A percentile compares a stretch with the other conserved stretches of the same genome.
phyloP scores from a whole-genome alignment of 2,888 invertebrate species.

The Phortica magna region DNA sequence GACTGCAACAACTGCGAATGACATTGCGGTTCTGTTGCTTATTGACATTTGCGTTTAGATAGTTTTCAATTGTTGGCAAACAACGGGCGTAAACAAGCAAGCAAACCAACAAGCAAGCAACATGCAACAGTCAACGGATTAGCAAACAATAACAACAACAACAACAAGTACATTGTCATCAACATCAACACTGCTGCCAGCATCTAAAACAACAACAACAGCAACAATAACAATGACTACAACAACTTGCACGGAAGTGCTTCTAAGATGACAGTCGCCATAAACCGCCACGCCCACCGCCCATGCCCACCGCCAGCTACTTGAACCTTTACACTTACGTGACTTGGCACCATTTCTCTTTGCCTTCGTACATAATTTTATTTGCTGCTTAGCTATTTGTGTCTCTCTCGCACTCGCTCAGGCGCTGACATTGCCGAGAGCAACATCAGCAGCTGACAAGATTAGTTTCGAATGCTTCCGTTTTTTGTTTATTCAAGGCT shows the following conservation, averaged over 20 bases:
- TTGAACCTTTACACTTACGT: too few species aligned
- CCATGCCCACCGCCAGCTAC: too few species aligned
- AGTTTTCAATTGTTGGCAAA: not conserved
- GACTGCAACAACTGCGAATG: not conserved
- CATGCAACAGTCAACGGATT: too few species aligned
- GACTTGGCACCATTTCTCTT: not conserved
- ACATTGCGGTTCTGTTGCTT: not conserved
- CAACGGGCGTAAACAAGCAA: not conserved
- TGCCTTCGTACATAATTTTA: not conserved
- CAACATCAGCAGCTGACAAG: conserved; percentile 12
- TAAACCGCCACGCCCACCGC: too few species aligned
- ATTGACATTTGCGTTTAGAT: not conserved
- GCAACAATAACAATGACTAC: too few species aligned
- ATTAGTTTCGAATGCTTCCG: conserved; percentile 26
- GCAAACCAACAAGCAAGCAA: too few species aligned
- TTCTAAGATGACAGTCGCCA: too few species aligned
- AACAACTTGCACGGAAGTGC: too few species aligned
- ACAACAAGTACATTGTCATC: too few species aligned
- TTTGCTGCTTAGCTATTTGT: not conserved
- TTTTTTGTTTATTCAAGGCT: conserved; percentile 18
- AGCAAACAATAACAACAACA: too few species aligned
- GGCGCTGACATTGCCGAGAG: not conserved
- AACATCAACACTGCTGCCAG: too few species aligned
- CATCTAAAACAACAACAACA: too few species aligned
- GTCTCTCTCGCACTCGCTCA: not conserved